These are phyloP conservation scores for Hemitrygon akajei DNA, from an alignment of 2,797 vertebrate species.

Conservation along the genomic window DNA sequence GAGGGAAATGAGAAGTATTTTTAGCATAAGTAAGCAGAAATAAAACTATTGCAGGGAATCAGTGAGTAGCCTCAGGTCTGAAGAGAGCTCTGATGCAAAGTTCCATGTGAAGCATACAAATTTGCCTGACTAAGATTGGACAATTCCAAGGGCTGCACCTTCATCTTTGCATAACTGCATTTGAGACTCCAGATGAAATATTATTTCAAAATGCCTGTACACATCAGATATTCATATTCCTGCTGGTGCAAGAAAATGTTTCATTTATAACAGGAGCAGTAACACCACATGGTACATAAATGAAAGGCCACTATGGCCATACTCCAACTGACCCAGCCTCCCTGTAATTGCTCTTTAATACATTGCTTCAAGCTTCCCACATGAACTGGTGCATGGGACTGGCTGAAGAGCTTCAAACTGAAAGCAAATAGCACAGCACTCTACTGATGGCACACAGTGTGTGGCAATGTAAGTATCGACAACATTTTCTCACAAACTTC, in stretches of 20 bases:
- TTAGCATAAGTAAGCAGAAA: constrained; percentile 19
- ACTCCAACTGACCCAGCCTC: not conserved
- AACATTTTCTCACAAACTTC: not conserved
- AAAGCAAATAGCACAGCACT: not conserved
- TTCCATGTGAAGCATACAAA: constrained; percentile 30
- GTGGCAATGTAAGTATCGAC: not conserved
- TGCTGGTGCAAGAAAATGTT: not conserved
- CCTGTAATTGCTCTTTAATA: not conserved
- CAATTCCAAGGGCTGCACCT: not conserved
- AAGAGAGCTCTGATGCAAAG: not conserved
- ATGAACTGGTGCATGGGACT: not conserved
- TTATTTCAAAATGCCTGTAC: not conserved
- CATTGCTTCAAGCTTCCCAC: not conserved
- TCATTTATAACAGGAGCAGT: not conserved
- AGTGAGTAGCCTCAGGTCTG: not conserved
- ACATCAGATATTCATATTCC: constrained; percentile 6
- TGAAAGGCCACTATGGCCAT: not conserved
- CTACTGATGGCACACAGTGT: not conserved
- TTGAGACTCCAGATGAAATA: not conserved
- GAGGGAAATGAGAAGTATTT: constrained; percentile 17
- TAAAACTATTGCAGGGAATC: constrained; percentile 19
- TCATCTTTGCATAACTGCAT: constrained; percentile 15
- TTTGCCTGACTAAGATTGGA: not conserved
- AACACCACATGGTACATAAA: not conserved
- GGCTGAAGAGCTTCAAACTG: not conserved